Conservation (phyloP, 1,140 invertebrate species). For the Pissodes strobi region DNA sequence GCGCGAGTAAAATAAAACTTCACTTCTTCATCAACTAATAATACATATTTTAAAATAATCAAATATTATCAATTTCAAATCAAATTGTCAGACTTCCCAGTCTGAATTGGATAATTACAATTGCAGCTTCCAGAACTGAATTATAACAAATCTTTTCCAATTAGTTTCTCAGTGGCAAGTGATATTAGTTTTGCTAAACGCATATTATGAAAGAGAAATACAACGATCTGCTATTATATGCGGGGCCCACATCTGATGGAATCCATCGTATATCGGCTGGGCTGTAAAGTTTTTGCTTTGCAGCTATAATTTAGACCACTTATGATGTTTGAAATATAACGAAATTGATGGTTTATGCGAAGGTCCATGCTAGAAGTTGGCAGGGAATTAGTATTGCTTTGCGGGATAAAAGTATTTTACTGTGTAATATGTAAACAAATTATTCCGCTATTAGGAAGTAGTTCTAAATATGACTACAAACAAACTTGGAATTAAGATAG, state of each 20-base stretch:
- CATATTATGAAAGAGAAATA: conserved; percentile 3
- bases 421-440: neutral
- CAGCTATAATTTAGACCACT: conserved; percentile 19
- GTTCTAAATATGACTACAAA: neutral
- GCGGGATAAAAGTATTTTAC: neutral
- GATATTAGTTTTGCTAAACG: conserved; percentile 16
- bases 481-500: too few species aligned
- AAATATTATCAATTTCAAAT: too few species aligned
- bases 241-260: conserved; percentile 13
- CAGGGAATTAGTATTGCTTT: neutral
- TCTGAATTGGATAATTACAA: conserved; percentile 1
- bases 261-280: neutral
- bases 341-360: conserved; percentile 11
- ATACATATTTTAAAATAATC: too few species aligned
- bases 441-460: neutral
- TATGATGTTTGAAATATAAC: conserved; percentile 17
- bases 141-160: conserved; percentile 22
- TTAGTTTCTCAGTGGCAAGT: conserved; percentile 1
- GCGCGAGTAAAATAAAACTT: too few species aligned
- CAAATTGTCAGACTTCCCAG: neutral
- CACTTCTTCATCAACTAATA: too few species aligned
- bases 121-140: conserved; percentile 3
- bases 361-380: neutral
- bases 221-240: conserved; percentile 9
- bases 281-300: neutral